Percentiles rank a stretch among this genome's conserved stretches.
phyloP scores from a whole-genome alignment of 2,888 invertebrate genomes.

The Lumbricus terrestris region DNA sequence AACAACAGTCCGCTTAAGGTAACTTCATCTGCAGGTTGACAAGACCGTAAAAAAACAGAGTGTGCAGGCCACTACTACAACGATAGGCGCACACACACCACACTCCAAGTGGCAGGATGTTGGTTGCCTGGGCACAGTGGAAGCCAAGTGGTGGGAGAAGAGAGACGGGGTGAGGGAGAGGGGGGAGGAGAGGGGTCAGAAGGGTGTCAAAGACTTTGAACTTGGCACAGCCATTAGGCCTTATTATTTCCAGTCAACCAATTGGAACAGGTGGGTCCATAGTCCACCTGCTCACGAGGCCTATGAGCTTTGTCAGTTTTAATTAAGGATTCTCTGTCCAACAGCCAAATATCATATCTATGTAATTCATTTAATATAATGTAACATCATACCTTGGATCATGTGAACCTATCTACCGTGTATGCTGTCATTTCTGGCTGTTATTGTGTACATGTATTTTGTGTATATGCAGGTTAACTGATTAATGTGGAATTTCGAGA shows the following conservation, averaged over 20 bases:
- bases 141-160: background rate
- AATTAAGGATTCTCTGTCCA: background rate
- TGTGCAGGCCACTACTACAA: background rate
- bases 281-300: background rate
- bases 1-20: background rate
- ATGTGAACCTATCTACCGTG: background rate
- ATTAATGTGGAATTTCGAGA: too few relatives aligned
- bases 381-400: background rate
- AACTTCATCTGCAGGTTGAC: background rate
- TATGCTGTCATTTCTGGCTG: background rate
- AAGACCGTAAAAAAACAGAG: background rate
- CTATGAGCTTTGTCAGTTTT: background rate
- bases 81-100: background rate
- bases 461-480: background rate
- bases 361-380: background rate
- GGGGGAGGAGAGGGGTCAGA: background rate
- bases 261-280: background rate
- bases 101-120: background rate
- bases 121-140: background rate
- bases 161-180: background rate
- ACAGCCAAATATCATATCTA: background rate
- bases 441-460: background rate
- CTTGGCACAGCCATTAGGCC: background rate
- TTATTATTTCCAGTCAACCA: slow-evolving; percentile 3
- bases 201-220: background rate